Evolutionary conservation across 1,140 invertebrate genomes (phyloP).

Genomic region (Drosophila gunungcola): DNA sequence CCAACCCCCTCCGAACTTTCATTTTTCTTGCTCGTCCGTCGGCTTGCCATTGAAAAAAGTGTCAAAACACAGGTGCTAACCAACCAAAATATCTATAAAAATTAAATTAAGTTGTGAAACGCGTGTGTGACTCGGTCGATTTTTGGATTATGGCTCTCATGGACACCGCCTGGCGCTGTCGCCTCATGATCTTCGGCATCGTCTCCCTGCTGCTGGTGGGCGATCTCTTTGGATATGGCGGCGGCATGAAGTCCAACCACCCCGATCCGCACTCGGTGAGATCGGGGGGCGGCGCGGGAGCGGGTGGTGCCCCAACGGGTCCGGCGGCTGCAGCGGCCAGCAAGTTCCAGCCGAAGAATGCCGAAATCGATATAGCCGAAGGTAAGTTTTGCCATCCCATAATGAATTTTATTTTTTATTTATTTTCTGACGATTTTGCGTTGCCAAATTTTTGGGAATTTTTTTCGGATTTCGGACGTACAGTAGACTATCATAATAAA

Average conservation of each 20-base stretch:
- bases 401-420: background rate
- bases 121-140: conserved; percentile 31
- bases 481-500: background rate
- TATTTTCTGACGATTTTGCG: too few species aligned
- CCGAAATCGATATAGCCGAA: conserved; percentile 83
- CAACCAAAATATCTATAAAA: background rate
- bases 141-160: conserved; percentile 55
- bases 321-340: conserved; percentile 63
- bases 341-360: conserved; percentile 81
- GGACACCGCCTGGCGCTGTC: conserved; percentile 82
- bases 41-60: conserved; percentile 58
- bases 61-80: conserved; percentile 57
- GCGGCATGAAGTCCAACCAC: conserved; percentile 76
- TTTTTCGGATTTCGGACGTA: conserved; percentile 4
- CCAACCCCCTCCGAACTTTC: conserved; percentile 38
- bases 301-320: conserved; percentile 60
- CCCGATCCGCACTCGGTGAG: conserved; percentile 47
- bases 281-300: conserved; percentile 33
- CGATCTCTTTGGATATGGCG: conserved; percentile 78
- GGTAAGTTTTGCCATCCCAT: conserved; percentile 63
- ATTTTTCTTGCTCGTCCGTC: conserved; percentile 16
- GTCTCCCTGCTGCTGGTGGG: conserved; percentile 78
- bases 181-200: conserved; percentile 76
- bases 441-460: background rate
- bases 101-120: conserved; percentile 29